Base-by-base conservation (phyloP, 2,888 invertebrate genomes). In the Xylota sylvarum region DNA sequence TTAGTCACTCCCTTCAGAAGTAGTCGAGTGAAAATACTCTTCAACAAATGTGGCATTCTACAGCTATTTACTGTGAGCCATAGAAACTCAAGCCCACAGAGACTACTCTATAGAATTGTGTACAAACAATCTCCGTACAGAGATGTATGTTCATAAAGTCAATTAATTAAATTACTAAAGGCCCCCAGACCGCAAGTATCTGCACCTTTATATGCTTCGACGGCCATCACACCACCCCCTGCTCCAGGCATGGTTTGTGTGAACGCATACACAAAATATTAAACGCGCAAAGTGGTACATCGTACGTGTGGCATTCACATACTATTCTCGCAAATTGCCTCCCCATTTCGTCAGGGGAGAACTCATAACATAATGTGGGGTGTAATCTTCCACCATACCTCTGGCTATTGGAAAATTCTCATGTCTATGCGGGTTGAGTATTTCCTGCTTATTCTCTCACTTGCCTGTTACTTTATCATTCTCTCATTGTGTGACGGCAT, bases 81-180 rank as follows among this genome's bases (percentile, higher is more conserved):
- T 40, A 23, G 52, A 48, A 32, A 56, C 35, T 46, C 10, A 46
- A 12, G 23, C 50, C 74, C 46, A 0, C 40, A 43, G 76, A 72
- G 64, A 72, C 50, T 52, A 37, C 82, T 64, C 40, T 43, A 60
- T 58, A 35, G 32, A 77, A 72, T 52, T 78, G 77, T 78, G 10
- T 65, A 65, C 58, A 78, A 78, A 78, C 70, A 76, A 19, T 30
- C 43, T 48, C 5, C n/a, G 12, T 35, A 55, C 37, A 56, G 67
- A 69, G 27, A 32, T 60, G 23, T 60, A 37, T 48, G 56, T 60
- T 55, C 73, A 84, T 69, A 40, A 79, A 84, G 73, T 79, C 83
- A 84, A 84, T 84, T 84, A 78, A 83, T 83, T 83, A 83, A 72
- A 83, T 83, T 78, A 83, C 72, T 69, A 37, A 46, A 72, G 65